Base-by-base conservation (phyloP, 2,113 vertebrate genomes). In the Nasalis larvatus region DNA sequence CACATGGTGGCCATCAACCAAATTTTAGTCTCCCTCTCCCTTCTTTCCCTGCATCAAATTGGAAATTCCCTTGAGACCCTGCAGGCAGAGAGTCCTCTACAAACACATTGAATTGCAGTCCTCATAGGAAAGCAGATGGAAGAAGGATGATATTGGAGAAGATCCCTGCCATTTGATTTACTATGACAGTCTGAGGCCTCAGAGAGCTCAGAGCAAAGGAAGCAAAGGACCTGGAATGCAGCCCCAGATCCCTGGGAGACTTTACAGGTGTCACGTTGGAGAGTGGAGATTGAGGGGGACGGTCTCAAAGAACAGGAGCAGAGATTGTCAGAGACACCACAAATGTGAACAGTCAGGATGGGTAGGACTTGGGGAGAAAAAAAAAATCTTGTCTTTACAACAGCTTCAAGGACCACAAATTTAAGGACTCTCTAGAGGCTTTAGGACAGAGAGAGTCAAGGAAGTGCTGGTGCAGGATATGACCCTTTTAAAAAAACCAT, bases 101-200 rank as follows among this genome's bases (percentile, higher is more conserved):
- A 42, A 4, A 42, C 40, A 42, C 4, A 1, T 42, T 42, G 40
- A 42, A 4, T 4, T 0, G 30, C 9, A 42, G 4, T 42, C 40
- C 40, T 45, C 32, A 11, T 4, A 2, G 35, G 35, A 42, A 42
- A 87, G 35, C 14, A 23, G 37, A 68, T 25, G 47, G 68, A 42
- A 49, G 47, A 52, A 76, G 18, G 12, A 13, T 25, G 25, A 37
- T 11, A 2, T 6, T 45, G 17, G 49, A 6, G 4, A 45, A 83
- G 20, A 23, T 52, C 21, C 27, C 12, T 27, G 54, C 49, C 10
- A 13, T 7, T 49, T 49, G 25, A 40, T 20, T 45, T 35, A 13
- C 8, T 49, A 40, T 0, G 0, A 27, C 0, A 21, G 1, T 7
- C 58, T 52, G 40, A 52, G 21, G n/a, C 60, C 60, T 69, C 69